Conservation (phyloP, 2,113 vertebrate genomes). For the Hirundichthys speculiger region DNA sequence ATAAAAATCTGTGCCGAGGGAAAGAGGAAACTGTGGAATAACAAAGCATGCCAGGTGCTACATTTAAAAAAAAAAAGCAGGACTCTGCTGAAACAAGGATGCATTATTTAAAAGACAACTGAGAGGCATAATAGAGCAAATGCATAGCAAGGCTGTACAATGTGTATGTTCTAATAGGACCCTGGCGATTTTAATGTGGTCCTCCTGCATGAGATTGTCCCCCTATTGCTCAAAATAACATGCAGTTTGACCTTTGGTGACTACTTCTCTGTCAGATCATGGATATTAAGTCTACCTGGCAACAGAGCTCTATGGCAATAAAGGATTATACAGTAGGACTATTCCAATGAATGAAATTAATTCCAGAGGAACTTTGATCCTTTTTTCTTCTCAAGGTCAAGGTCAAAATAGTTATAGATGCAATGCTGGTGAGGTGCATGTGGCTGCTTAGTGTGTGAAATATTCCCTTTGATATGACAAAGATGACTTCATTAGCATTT, state of each 20-base stretch:
- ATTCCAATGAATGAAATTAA: conserved; percentile 11
- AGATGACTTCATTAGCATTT: conserved; percentile 40
- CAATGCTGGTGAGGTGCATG: conserved; percentile 4
- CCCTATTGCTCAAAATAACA: conserved; percentile 54
- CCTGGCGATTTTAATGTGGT: conserved; percentile 63
- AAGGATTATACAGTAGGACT: conserved; percentile 21
- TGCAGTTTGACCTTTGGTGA: conserved; percentile 67
- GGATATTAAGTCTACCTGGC: conserved; percentile 48
- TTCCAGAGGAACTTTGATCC: conserved; percentile 27
- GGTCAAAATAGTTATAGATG: conserved; percentile 36
- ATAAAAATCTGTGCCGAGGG: conserved; percentile 58
- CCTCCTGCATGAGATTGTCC: conserved; percentile 45
- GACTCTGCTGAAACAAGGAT: conserved; percentile 64
- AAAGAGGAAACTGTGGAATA: conserved; percentile 62
- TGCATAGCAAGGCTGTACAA: conserved; percentile 66
- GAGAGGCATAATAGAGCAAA: conserved; percentile 71
- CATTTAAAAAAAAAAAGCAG: conserved; percentile 58
- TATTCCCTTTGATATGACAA: conserved; percentile 36
- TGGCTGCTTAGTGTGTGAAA: conserved; percentile 17
- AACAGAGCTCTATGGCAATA: conserved; percentile 34
- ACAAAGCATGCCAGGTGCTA: conserved; percentile 60
- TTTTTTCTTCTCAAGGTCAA: conserved; percentile 27
- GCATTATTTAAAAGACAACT: conserved; percentile 77
- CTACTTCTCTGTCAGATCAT: conserved; percentile 55
- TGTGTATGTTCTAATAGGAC: conserved; percentile 67